Conservation (phyloP, 1,140 invertebrate genomes). For the Plutomurus gul region DNA sequence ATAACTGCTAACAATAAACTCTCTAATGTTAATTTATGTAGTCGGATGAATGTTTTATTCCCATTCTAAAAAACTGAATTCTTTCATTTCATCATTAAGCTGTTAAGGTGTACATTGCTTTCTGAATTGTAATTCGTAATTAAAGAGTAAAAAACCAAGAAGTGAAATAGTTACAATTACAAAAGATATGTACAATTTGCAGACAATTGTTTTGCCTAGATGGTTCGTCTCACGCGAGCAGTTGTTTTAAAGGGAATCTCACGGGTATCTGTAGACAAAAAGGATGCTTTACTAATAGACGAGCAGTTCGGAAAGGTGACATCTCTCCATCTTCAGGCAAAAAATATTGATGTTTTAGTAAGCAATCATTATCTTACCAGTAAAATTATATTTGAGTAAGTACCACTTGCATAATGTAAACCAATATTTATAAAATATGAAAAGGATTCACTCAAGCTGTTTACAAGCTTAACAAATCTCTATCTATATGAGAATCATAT, state of each 20-base stretch:
- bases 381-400: slow-evolving; percentile 60
- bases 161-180: no score
- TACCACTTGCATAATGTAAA: slow-evolving; percentile 55
- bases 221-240: slow-evolving; percentile 39
- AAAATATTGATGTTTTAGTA: slow-evolving; percentile 45
- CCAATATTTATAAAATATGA: slow-evolving; percentile 8
- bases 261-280: slow-evolving; percentile 23
- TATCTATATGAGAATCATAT: slow-evolving; percentile 73
- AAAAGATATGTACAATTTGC: no score
- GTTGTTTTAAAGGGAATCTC: slow-evolving; percentile 46
- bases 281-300: slow-evolving; percentile 35
- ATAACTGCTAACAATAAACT: no score
- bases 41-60: no score
- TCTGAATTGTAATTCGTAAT: no score
- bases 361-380: slow-evolving; percentile 60
- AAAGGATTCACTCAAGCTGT: slow-evolving; percentile 62
- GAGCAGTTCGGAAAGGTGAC: slow-evolving; percentile 42
- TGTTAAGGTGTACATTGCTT: no score
- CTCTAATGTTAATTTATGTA: no score
- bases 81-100: no score
- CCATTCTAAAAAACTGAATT: no score
- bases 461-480: slow-evolving; percentile 66
- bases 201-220: not conserved
- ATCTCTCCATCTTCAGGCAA: slow-evolving; percentile 47
- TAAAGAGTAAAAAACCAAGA: no score